phyloP scores from a whole-genome alignment of 2,888 invertebrate genomes.

The Pachycephus smyrnensis region DNA sequence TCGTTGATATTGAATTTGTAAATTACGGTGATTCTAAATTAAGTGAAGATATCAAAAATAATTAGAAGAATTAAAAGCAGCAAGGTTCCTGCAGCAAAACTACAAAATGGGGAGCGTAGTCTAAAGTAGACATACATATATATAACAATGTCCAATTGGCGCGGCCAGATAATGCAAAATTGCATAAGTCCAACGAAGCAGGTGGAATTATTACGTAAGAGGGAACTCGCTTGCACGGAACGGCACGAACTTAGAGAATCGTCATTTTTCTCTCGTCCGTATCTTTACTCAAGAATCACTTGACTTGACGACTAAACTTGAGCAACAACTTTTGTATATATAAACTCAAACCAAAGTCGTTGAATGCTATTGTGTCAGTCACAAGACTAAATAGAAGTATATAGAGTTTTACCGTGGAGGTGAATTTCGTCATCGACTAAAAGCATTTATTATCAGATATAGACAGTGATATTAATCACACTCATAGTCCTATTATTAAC shows the following conservation, averaged over 20 bases:
- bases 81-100: background rate
- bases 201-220: background rate
- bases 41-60: background rate
- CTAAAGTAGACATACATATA: background rate
- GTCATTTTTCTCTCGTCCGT: background rate
- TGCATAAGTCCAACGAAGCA: background rate
- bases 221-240: background rate
- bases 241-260: background rate
- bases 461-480: background rate
- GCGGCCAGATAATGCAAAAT: background rate
- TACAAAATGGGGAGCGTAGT: background rate
- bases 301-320: background rate
- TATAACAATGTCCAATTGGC: background rate
- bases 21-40: background rate
- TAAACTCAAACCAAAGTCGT: background rate
- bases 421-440: background rate
- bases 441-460: background rate
- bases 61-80: background rate
- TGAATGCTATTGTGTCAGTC: background rate
- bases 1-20: background rate
- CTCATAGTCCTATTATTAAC: background rate
- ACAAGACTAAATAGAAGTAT: background rate
- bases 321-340: background rate
- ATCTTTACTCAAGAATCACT: background rate
- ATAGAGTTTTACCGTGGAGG: background rate